phyloP scores from a whole-genome alignment of 2,888 invertebrate species.

The Drosophila recens region DNA sequence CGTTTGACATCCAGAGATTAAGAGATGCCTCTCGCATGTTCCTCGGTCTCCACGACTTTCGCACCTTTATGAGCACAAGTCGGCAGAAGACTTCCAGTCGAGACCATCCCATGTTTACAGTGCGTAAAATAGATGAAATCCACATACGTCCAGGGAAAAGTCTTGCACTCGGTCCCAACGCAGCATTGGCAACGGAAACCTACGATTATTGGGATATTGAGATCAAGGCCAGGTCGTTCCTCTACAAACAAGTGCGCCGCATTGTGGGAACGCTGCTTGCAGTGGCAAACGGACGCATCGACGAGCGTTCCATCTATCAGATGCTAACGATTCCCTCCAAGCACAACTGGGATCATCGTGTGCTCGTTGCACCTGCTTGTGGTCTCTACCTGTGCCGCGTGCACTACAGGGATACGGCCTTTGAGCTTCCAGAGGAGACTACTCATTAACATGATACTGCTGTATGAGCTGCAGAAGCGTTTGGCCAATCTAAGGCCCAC shows the following conservation, averaged over 20 bases:
- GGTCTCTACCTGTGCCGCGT: conserved; percentile 91
- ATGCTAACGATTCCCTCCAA: conserved; percentile 93
- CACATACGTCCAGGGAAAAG: conserved; percentile 87
- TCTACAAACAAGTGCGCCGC: conserved; percentile 94
- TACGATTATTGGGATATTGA: conserved; percentile 89
- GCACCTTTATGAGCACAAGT: conserved; percentile 88
- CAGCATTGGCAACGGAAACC: conserved; percentile 83
- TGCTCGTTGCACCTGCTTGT: conserved; percentile 87
- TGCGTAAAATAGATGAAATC: conserved; percentile 86
- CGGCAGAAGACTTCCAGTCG: conserved; percentile 68
- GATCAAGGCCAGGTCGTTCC: conserved; percentile 89
- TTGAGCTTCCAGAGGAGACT: conserved; percentile 76
- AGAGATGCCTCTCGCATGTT: conserved; percentile 88
- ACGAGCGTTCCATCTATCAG: conserved; percentile 88
- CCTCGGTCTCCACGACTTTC: conserved; percentile 91
- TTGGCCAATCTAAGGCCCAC: conserved; percentile 88
- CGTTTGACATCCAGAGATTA: conserved; percentile 89
- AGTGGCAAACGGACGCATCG: conserved; percentile 88
- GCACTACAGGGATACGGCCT: conserved; percentile 88
- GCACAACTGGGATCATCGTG: conserved; percentile 88
- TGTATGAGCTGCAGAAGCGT: conserved; percentile 87
- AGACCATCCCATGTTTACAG: conserved; percentile 81
- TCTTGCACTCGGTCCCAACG: conserved; percentile 85
- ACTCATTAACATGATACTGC: conserved; percentile 87
- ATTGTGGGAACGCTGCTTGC: conserved; percentile 90